Conservation (phyloP, 1,140 invertebrate species). For the Fopius arisanus region DNA sequence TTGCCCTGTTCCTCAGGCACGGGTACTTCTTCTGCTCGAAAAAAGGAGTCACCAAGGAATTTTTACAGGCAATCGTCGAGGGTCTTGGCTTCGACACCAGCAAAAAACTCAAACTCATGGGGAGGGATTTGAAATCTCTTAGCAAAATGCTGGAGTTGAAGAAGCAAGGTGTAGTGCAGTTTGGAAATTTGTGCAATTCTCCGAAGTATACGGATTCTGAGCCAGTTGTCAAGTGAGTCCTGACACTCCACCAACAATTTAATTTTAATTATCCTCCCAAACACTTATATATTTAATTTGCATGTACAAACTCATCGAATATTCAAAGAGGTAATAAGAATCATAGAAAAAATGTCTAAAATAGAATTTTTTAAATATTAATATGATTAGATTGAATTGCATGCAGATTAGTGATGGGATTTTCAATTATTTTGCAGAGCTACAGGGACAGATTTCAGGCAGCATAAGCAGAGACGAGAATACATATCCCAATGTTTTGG, state of each 20-base stretch:
- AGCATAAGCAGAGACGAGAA: constrained; percentile 44
- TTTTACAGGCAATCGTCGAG: constrained; percentile 36
- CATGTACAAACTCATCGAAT: no score
- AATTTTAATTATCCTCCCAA: neutral
- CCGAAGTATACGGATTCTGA: constrained; percentile 21
- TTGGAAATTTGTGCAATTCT: constrained; percentile 20
- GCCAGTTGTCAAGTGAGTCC: constrained; percentile 36
- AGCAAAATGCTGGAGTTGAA: constrained; percentile 45
- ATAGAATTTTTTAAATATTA: no score
- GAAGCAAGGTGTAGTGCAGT: constrained; percentile 34
- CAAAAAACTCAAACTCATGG: constrained; percentile 44
- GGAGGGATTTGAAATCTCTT: constrained; percentile 51
- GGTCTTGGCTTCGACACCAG: constrained; percentile 40
- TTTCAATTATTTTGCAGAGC: constrained; percentile 37
- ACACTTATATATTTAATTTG: no score
- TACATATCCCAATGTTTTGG: constrained; percentile 45
- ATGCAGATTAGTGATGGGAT: no score
- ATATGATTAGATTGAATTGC: no score
- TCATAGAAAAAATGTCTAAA: no score
- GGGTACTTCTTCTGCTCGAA: constrained; percentile 51
- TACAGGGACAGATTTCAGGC: constrained; percentile 50
- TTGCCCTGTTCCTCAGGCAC: constrained; percentile 45
- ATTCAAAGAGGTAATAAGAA: no score
- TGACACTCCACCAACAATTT: neutral
- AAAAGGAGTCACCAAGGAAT: constrained; percentile 31